Evolutionary conservation across 2,888 invertebrate genomes (phyloP), one percentile per base, ranked within the genome.

Genomic region (Dioctria rufipes): DNA sequence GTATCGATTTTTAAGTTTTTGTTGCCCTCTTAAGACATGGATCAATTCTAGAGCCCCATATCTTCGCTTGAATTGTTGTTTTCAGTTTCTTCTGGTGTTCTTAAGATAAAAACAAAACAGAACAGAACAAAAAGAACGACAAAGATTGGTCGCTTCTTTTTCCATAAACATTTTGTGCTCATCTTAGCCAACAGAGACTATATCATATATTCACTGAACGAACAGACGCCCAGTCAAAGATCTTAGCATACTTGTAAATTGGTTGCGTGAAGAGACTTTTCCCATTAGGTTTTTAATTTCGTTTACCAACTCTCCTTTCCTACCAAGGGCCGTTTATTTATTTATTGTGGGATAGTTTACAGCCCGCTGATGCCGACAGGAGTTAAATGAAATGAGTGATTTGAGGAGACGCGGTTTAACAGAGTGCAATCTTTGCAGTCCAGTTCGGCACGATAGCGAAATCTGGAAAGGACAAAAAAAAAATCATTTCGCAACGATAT

Each of bases 341-440:
- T 80, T 78, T 78, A 80, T 81, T 81, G 80, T 71, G 51, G 67
- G 61, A 81, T 80, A 80, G 80, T 80, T 80, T 80, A 77, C 78
- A 77, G 75, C 77, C 80, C 25, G 25, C 25, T 25, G 77, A 67
- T 65, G 79, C 80, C 79, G 81, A 80, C 80, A 81, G 80, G 79
- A 81, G 81, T 81, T 81, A 75, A 81, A 81, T 67, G 81, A 81
- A 81, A 75, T 81, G 81, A 81, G 66, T 79, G 79, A 81, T 81
- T 81, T 80, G 75, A 79, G 79, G 77, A 80, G 65, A 78, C 54
- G 78, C 66, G 51, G 63, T 46, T 46, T 9, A 42, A 40, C 42
- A 37, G 77, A 42, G 77, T 37, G 3, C 63, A 46, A 49, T 25
- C 42, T 51, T 3, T 13, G 43, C 4, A 5, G 25, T 37, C 63